Percentiles rank a stretch among this genome's conserved stretches.
phyloP scores from a whole-genome alignment of 2,888 invertebrate genomes.

The Bellardia pandia region DNA sequence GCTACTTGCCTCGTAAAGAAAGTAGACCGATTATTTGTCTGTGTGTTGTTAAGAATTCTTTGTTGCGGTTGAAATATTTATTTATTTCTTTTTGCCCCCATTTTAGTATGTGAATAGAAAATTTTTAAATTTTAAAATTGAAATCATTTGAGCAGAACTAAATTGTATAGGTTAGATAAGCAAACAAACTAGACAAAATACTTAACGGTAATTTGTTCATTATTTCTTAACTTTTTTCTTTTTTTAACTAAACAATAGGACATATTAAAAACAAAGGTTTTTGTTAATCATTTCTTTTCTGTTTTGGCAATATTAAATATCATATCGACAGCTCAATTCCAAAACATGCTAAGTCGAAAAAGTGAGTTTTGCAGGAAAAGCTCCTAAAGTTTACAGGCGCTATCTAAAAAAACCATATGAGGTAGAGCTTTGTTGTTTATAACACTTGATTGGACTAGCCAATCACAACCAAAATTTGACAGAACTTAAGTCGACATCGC shows the following conservation, averaged over 20 bases:
- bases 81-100: neutral
- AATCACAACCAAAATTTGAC: too few species aligned
- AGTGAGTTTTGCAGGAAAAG: too few species aligned
- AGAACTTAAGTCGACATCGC: too few species aligned
- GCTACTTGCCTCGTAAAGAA: neutral
- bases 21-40: slow-evolving; percentile 24
- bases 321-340: too few species aligned
- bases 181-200: neutral
- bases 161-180: slow-evolving; percentile 8
- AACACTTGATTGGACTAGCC: too few species aligned
- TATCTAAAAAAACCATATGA: too few species aligned
- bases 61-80: neutral
- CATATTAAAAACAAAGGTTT: neutral
- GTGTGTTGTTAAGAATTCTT: slow-evolving; percentile 6
- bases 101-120: neutral
- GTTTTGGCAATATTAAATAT: neutral
- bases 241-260: neutral
- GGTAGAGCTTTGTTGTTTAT: too few species aligned
- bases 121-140: slow-evolving; percentile 12
- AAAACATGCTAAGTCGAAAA: too few species aligned
- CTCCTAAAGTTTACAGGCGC: too few species aligned
- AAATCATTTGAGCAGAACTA: slow-evolving; percentile 19
- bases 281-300: neutral
- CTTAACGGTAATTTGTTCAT: neutral
- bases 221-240: neutral